These are phyloP conservation scores for Pygocentrus nattereri DNA, from an alignment of 2,797 vertebrate genomes.

Conservation along the genomic window DNA sequence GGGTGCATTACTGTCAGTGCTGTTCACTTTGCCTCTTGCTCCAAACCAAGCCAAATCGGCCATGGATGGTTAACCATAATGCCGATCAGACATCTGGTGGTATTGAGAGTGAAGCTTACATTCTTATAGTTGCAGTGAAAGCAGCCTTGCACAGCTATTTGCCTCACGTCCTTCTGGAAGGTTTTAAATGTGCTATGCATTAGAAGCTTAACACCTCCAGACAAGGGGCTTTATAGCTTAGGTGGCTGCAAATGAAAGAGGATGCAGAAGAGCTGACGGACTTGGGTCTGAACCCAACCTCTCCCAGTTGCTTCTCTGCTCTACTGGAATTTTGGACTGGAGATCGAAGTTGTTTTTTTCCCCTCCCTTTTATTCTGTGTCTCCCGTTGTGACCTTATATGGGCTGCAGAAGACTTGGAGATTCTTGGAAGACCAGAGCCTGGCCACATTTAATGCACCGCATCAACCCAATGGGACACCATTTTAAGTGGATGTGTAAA, in stretches of 20 bases:
- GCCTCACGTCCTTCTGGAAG: constrained; percentile 3
- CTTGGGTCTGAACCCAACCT: constrained; percentile 10
- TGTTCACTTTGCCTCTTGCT: constrained; percentile 15
- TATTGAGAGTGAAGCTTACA: not conserved
- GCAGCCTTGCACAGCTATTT: not conserved
- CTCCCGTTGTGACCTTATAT: constrained; percentile 50
- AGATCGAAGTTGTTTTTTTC: not conserved
- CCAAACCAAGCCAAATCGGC: constrained; percentile 4
- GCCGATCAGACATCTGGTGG: constrained; percentile 22
- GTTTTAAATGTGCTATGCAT: constrained; percentile 31
- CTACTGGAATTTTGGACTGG: not conserved
- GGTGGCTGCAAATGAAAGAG: constrained; percentile 41
- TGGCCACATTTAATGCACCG: constrained; percentile 40
- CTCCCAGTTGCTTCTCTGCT: constrained; percentile 3
- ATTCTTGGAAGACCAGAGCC: constrained; percentile 23
- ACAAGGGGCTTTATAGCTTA: constrained; percentile 37
- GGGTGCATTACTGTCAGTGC: constrained; percentile 4
- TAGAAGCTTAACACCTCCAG: constrained; percentile 35
- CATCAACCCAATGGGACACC: constrained; percentile 22
- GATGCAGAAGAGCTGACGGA: constrained; percentile 8
- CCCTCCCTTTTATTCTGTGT: constrained; percentile 8
- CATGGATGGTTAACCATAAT: constrained; percentile 44
- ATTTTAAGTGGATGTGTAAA: constrained; percentile 40
- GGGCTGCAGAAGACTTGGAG: constrained; percentile 23
- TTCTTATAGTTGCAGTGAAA: constrained; percentile 10